Base-by-base conservation (phyloP, 2,113 vertebrate genomes). In the Pelobates fuscus region DNA sequence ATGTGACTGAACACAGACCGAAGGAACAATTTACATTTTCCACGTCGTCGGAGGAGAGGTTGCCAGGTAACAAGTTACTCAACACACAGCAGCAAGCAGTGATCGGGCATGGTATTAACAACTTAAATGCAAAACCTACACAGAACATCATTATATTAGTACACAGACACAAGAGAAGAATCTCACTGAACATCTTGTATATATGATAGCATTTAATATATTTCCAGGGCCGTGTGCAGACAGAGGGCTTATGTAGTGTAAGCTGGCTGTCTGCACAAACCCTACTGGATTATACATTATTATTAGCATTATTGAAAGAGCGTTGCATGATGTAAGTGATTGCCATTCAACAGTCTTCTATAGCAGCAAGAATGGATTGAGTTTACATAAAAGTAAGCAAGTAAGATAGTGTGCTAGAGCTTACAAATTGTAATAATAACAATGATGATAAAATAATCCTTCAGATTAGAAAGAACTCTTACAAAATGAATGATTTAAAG, bases 21-120 rank as follows among this genome's bases (percentile, higher is more conserved):
- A 20, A 44, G 67, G n/a, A n/a, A 37, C 5, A 43, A 70, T 70
- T 70, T 59, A 70, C 67, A 70, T 70, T 70, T 70, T 18, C 18
- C 4, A 12, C 52, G 57, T 58, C 54, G 17, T 43, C 32, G 5
- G 14, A 59, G 21, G 2, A 26, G 20, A 21, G 12, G 67, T 59
- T 59, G 67, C 67, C 52, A 57, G 52, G 67, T 49, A 69, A 69
- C 67, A 23, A 8, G 15, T 23, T 30, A 21, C 26, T 24, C 8
- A 49, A 27, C 54, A 41, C 8, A 70, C 21, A 25, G 65, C 30
- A 52, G 21, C 15, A 8, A 11, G 12, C 7, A 41, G 11, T 24
- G 37, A 12, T 18, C 37, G 12, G 8, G 5, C 61, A 23, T 15
- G 24, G 15, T 21, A 17, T 63, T 37, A 37, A n/a, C n/a, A n/a